Conservation (phyloP, 2,888 invertebrate species). For the Elgonia sp. region DNA sequence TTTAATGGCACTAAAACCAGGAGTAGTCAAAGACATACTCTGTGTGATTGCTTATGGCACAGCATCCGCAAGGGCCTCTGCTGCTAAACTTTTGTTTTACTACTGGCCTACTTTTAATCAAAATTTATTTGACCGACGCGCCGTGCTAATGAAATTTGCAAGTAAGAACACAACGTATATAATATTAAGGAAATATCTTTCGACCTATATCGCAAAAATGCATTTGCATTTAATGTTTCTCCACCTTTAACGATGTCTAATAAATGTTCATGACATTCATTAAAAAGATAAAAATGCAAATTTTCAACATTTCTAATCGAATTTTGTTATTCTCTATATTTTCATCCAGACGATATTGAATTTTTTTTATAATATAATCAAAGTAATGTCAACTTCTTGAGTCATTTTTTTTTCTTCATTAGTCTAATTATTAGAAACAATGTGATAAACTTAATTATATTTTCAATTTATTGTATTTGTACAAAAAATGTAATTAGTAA, state of each 20-base stretch:
- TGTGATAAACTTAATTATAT: no score
- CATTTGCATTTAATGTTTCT: neutral
- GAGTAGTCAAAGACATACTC: conserved; percentile 96
- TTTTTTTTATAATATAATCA: no score
- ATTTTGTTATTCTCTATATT: neutral
- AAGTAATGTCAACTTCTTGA: no score
- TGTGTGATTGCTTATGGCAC: conserved; percentile 99
- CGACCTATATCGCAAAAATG: neutral
- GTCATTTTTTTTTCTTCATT: no score
- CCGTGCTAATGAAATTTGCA: conserved; percentile 94
- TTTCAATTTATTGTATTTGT: no score
- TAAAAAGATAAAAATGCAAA: neutral
- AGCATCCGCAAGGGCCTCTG: conserved; percentile 96
- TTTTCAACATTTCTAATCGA: neutral
- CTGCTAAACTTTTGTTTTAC: conserved; percentile 98
- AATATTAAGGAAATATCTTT: neutral
- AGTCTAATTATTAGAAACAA: no score
- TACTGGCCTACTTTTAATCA: conserved; percentile 99
- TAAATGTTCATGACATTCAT: neutral
- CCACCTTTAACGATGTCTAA: neutral
- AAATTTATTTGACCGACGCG: conserved; percentile 95
- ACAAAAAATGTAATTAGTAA: no score
- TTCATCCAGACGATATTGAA: no score
- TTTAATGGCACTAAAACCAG: conserved; percentile 96
- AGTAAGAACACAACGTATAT: conserved; percentile 88